Base-by-base conservation (phyloP, 2,113 vertebrate species). In the Bambusicola thoracicus region DNA sequence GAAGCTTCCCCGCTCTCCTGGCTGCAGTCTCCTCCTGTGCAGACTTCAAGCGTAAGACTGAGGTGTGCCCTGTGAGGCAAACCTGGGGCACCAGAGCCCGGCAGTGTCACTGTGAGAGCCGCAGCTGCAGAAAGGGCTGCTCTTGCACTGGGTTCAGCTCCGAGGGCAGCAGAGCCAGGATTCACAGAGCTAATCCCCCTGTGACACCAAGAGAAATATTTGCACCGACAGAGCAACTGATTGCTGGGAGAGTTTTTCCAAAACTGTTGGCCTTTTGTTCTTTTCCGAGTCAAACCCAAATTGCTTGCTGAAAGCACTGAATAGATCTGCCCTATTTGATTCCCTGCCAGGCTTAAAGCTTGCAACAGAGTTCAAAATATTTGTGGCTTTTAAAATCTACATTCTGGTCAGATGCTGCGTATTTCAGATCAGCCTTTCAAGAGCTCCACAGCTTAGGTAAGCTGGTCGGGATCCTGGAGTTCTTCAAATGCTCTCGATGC, bases 241-340 rank as follows among this genome's bases (percentile, higher is more conserved):
- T 61, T 65, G 65, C 85, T 83, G 79, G 38, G 62, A 93, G 55
- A 90, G 62, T 77, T 82, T 48, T 93, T 81, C 82, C 82, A 65
- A 97, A 95, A 55, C 61, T 0, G 0, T 27, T 90, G 85, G 69
- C 56, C 94, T 95, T 94, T 78, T 96, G 94, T 90, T 96, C 85
- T 85, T 81, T 74, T 81, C 56, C n/a, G 2, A 92, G 80, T 59
- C 79, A 75, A 87, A 67, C 30, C 15, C 81, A 62, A 91, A 87
- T 43, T 65, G 68, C 68, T 65, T 19, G 40, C 72, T 91, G 85
- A 85, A 92, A 94, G 56, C 68, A 81, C 72, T 72, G 51, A 94
- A 48, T 3, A 78, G 76, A 94, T 65, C 76, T 91, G 85, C 51
- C 82, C 83, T 55, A 53, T 68, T 21, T 90, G 93, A 86, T n/a